phyloP scores from a whole-genome alignment of 2,888 invertebrate species.

The Boloria euphrosyne region DNA sequence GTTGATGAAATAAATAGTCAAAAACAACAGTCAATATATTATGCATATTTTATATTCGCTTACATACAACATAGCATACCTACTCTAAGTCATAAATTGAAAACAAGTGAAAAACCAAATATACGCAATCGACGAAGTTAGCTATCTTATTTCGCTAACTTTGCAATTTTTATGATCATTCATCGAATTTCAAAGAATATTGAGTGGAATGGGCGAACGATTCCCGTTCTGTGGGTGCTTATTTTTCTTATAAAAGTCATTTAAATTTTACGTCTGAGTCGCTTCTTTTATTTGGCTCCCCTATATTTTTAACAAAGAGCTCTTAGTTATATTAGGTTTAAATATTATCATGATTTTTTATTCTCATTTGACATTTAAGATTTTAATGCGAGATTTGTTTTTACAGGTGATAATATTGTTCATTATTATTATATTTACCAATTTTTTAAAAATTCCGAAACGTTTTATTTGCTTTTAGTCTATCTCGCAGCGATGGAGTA shows the following conservation, averaged over 20 bases:
- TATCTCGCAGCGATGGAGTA: too few relatives aligned
- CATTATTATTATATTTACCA: too few relatives aligned
- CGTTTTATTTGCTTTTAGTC: too few relatives aligned
- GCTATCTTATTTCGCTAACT: slow-evolving; percentile 50
- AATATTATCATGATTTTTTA: neutral
- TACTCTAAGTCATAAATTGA: neutral
- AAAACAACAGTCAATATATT: too few relatives aligned
- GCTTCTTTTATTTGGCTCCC: slow-evolving; percentile 11
- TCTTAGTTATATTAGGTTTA: neutral
- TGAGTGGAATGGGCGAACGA: slow-evolving; percentile 30
- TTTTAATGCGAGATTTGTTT: too few relatives aligned
- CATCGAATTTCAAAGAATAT: slow-evolving; percentile 32
- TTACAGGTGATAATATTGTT: too few relatives aligned
- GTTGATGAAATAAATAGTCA: too few relatives aligned
- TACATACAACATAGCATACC: neutral
- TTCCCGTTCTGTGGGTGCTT: slow-evolving; percentile 16
- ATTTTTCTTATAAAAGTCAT: slow-evolving; percentile 24
- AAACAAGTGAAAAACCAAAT: neutral
- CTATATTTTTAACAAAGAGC: slow-evolving; percentile 12
- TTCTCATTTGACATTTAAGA: neutral
- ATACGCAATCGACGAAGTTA: slow-evolving; percentile 36
- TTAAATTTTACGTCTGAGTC: slow-evolving; percentile 17
- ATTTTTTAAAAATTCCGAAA: too few relatives aligned
- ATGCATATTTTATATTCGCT: too few relatives aligned
- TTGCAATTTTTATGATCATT: slow-evolving; percentile 49